Base-by-base conservation (phyloP, 1,140 invertebrate species). In the Zaprionus nigranus region DNA sequence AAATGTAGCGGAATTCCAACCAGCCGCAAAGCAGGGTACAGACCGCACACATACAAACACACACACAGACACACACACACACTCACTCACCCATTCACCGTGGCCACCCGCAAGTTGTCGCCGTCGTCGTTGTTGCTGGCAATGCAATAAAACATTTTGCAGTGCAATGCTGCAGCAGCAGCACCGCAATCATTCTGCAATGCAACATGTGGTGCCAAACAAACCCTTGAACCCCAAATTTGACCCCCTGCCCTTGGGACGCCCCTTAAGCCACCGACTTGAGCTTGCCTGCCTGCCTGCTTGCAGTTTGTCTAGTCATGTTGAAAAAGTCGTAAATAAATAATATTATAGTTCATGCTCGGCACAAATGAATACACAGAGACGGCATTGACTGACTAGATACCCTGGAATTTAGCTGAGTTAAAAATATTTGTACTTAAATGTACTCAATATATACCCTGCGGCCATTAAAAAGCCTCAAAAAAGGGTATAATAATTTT, bases 131-230 rank as follows among this genome's bases (percentile, higher is more conserved):
- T 72, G 82, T 22, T 69, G 60, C 72, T 46, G 75, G 46, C 79
- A 79, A 64, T 53, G 75, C 83, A 87, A 80, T 86, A 76, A 87
- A 86, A 86, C 85, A 82, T 86, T 79, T 87, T 79, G 78, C 79
- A 87, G 69, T 75, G 62, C 73, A 46, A 17, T 43, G 40, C 40
- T 43, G 40, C 40, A 17, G n/a, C 22, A 38, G 30, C 72, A 51
- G 58, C 53, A 79, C 73, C 79, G 63, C 75, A 79, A 77, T 83
- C 62, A 78, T 78, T 85, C 72, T 59, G 64, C 78, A 64, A 49
- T 79, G 77, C 79, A 78, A 78, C 70, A 69, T 77, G 63, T 79
- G 64, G 60, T 46, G 67, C 28, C 51, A 46, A 62, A 28, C 49
- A 63, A 63, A 68, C 40, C 62, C 17, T 59, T 53, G n/a, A 46